phyloP scores from a whole-genome alignment of 2,888 invertebrate genomes.

The Tenthredo scrophulariae region DNA sequence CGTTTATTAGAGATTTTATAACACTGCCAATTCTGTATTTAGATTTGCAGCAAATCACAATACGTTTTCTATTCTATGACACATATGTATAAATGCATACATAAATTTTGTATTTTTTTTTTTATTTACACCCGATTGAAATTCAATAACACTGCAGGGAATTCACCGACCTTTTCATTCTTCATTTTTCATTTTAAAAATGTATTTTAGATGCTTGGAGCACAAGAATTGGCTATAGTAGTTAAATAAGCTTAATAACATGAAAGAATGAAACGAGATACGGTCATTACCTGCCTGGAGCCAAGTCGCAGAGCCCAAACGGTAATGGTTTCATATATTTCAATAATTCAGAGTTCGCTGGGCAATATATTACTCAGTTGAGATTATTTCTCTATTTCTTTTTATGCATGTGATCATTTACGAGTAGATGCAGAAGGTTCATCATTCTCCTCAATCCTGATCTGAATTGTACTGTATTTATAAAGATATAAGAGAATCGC shows the following conservation, averaged over 20 bases:
- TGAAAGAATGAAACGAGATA: constrained; percentile 77
- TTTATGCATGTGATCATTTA: background rate
- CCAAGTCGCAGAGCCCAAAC: constrained; percentile 75
- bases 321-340: constrained; percentile 68
- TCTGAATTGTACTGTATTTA: background rate
- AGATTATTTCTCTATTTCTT: background rate
- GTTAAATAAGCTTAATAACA: constrained; percentile 72
- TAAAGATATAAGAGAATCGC: background rate
- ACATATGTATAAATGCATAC: too few relatives aligned
- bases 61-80: background rate
- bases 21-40: background rate
- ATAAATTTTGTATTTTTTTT: too few relatives aligned
- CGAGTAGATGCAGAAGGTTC: background rate
- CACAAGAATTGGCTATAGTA: constrained; percentile 65
- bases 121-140: background rate
- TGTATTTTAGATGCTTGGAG: constrained; percentile 70
- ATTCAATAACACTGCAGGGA: too few relatives aligned
- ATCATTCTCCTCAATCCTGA: background rate
- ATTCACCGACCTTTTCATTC: too few relatives aligned
- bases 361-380: background rate
- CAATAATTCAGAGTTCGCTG: background rate
- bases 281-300: constrained; percentile 76
- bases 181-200: constrained; percentile 53
- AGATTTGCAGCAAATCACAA: background rate
- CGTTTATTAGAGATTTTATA: constrained; percentile 9